Conservation (phyloP, 1,140 invertebrate species). For the Telenomus remus region DNA sequence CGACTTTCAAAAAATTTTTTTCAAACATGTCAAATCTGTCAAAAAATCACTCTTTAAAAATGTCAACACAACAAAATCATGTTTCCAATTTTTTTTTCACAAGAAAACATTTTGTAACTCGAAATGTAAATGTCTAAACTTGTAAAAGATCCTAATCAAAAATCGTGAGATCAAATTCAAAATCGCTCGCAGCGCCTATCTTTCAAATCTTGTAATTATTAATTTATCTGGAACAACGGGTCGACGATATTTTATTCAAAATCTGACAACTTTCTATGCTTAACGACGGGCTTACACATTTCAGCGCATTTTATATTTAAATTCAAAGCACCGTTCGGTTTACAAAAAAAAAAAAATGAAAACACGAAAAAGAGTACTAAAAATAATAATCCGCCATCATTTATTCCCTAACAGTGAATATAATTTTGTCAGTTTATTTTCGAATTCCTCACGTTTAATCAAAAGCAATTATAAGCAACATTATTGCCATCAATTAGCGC, state of each 20-base stretch:
- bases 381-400: too few relatives aligned
- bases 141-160: too few relatives aligned
- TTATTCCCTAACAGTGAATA: too few relatives aligned
- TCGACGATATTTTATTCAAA: slow-evolving; percentile 5
- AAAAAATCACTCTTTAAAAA: neutral
- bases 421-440: too few relatives aligned
- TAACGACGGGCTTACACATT: neutral
- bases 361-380: too few relatives aligned
- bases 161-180: too few relatives aligned
- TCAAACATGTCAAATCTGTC: neutral
- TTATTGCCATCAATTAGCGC: slow-evolving; percentile 2
- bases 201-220: neutral
- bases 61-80: neutral
- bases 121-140: too few relatives aligned
- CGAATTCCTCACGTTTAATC: neutral
- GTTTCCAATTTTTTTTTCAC: too few relatives aligned
- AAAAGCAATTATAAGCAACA: slow-evolving; percentile 14
- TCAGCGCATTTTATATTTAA: neutral
- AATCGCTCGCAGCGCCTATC: too few relatives aligned
- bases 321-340: slow-evolving; percentile 1
- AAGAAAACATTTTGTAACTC: too few relatives aligned
- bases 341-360: too few relatives aligned
- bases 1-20: slow-evolving; percentile 7
- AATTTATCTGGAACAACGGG: slow-evolving; percentile 3
- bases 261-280: slow-evolving; percentile 10